These are phyloP conservation scores for Microtus montanus DNA, from an alignment of 2,113 vertebrate species.

Conservation along the genomic window DNA sequence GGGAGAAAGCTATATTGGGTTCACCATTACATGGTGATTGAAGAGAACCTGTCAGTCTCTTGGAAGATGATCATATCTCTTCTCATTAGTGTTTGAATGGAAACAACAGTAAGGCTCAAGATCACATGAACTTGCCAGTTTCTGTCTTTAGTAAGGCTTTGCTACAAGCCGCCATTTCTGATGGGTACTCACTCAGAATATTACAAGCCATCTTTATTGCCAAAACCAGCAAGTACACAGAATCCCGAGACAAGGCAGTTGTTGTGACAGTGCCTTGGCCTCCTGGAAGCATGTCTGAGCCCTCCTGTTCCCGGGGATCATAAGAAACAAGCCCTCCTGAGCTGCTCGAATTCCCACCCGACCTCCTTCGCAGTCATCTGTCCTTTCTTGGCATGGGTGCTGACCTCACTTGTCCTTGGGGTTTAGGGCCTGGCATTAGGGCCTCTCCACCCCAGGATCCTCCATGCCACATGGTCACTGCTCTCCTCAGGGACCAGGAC, in stretches of 20 bases:
- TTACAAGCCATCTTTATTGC: constrained; percentile 86
- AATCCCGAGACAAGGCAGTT: constrained; percentile 76
- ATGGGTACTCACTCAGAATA: constrained; percentile 63
- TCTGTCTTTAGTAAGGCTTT: constrained; percentile 66
- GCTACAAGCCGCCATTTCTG: constrained; percentile 53
- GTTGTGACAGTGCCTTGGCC: constrained; percentile 80
- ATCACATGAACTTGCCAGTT: constrained; percentile 36
- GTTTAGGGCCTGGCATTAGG: constrained; percentile 48
- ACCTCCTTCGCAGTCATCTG: constrained; percentile 73
- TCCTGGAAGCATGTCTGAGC: constrained; percentile 80
- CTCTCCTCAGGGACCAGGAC: constrained; percentile 77
- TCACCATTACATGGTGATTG: neutral
- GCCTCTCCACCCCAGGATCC: constrained; percentile 65
- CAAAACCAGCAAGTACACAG: constrained; percentile 81
- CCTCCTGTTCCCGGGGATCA: constrained; percentile 68
- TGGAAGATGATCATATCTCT: constrained; percentile 54
- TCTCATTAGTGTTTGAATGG: constrained; percentile 65
- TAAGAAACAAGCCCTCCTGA: constrained; percentile 60
- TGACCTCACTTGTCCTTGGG: constrained; percentile 64
- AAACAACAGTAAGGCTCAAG: constrained; percentile 31
- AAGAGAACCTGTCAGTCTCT: constrained; percentile 41
- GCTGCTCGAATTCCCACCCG: constrained; percentile 70
- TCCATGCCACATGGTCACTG: constrained; percentile 72
- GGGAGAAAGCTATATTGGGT: neutral
- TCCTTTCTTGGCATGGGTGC: constrained; percentile 72